These are phyloP conservation scores for Tinea pellionella DNA, from an alignment of 2,888 invertebrate genomes.

Conservation along the genomic window DNA sequence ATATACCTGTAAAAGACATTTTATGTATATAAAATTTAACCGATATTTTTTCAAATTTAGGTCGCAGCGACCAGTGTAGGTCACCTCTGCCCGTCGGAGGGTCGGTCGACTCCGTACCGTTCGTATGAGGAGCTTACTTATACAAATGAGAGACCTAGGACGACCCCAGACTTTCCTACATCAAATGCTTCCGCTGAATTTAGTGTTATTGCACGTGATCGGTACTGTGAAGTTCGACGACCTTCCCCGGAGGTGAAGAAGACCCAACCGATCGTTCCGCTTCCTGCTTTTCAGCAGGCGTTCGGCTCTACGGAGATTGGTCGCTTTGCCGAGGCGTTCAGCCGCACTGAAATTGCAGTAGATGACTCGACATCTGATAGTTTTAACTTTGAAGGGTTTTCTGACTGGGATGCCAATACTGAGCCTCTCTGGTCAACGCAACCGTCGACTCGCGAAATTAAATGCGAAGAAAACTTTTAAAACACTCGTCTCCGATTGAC, in stretches of 20 bases:
- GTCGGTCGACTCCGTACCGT: slow-evolving; percentile 46
- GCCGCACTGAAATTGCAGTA: slow-evolving; percentile 64
- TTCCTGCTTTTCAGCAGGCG: slow-evolving; percentile 87
- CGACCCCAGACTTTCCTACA: slow-evolving; percentile 7
- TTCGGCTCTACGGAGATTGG: slow-evolving; percentile 89
- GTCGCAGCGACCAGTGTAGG: slow-evolving; percentile 24
- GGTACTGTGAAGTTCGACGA: not conserved
- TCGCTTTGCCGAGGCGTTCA: slow-evolving; percentile 81
- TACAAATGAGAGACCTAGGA: slow-evolving; percentile 26
- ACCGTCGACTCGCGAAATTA: slow-evolving; percentile 38
- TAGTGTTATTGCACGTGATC: not conserved
- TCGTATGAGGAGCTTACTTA: slow-evolving; percentile 44
- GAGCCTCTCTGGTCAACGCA: slow-evolving; percentile 52
- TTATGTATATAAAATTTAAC: not conserved
- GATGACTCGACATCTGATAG: slow-evolving; percentile 45
- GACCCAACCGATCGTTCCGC: slow-evolving; percentile 61
- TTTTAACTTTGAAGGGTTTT: slow-evolving; percentile 49
- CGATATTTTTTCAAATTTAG: not conserved
- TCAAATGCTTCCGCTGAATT: slow-evolving; percentile 3
- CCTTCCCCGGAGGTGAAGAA: slow-evolving; percentile 2
- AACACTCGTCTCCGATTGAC: slow-evolving; percentile 15
- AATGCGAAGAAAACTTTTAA: slow-evolving; percentile 44
- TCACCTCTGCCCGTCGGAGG: slow-evolving; percentile 43
- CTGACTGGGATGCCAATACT: slow-evolving; percentile 51
- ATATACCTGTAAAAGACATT: not conserved